A percentile compares a stretch with the other conserved stretches of the same genome.
Conservation (phyloP, 2,797 vertebrate genomes). For the Sebastes oblongus region DNA sequence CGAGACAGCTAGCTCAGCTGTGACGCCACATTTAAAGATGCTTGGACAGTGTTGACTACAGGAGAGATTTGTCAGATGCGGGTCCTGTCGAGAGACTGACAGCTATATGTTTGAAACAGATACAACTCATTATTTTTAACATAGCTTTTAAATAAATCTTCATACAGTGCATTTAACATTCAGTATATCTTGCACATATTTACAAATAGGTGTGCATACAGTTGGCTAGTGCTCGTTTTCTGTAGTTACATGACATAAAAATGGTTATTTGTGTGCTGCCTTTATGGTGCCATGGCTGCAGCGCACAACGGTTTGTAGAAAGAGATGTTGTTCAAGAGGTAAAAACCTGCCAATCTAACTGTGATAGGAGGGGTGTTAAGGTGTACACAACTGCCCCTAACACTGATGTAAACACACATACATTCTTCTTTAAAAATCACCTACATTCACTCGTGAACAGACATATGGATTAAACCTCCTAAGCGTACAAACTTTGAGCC, state of each 20-base stretch:
- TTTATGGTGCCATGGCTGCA: slow-evolving; percentile 42
- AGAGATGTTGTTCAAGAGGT: slow-evolving; percentile 61
- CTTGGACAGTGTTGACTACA: slow-evolving; percentile 11
- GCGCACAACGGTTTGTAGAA: slow-evolving; percentile 58
- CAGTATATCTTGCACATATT: slow-evolving; percentile 75
- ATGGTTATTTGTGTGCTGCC: slow-evolving; percentile 54
- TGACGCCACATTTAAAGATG: slow-evolving; percentile 43
- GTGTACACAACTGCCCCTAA: slow-evolving; percentile 59
- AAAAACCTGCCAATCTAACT: slow-evolving; percentile 59
- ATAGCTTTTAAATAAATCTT: slow-evolving; percentile 65
- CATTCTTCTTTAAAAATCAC: slow-evolving; percentile 66
- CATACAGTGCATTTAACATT: slow-evolving; percentile 74
- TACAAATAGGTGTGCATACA: slow-evolving; percentile 78
- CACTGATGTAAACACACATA: slow-evolving; percentile 60
- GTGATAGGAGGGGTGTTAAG: slow-evolving; percentile 60
- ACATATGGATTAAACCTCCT: slow-evolving; percentile 43
- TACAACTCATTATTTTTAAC: slow-evolving; percentile 62
- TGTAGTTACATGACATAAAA: slow-evolving; percentile 58
- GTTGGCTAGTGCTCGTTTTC: slow-evolving; percentile 71
- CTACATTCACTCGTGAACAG: slow-evolving; percentile 54
- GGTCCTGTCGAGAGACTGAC: slow-evolving; percentile 34
- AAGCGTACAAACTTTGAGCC: slow-evolving; percentile 61
- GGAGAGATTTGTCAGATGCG: slow-evolving; percentile 38
- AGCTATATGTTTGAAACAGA: slow-evolving; percentile 43
- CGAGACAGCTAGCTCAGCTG: slow-evolving; percentile 22